phyloP scores from a whole-genome alignment of 2,797 vertebrate species.

The Aplochiton taeniatus region DNA sequence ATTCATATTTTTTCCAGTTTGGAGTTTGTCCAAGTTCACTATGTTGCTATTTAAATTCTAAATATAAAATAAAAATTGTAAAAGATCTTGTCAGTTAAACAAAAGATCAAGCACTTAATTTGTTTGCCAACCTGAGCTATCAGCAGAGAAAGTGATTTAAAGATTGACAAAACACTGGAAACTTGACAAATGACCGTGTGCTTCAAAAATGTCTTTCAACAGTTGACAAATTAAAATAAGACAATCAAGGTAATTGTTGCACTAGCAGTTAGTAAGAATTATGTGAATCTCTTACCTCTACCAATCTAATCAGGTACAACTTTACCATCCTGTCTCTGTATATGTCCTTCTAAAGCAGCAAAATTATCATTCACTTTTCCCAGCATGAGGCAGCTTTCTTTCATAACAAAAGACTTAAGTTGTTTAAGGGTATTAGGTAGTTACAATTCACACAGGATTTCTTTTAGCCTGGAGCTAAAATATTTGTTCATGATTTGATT shows the following conservation, averaged over 20 bases:
- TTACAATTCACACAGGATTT: constrained; percentile 35
- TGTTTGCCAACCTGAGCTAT: constrained; percentile 70
- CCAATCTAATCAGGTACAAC: constrained; percentile 35
- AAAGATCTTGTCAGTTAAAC: constrained; percentile 91
- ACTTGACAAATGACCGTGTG: constrained; percentile 47
- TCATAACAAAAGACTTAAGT: constrained; percentile 16
- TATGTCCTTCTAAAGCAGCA: constrained; percentile 11
- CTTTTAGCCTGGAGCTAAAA: constrained; percentile 51
- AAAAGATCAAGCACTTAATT: constrained; percentile 80
- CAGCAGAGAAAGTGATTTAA: constrained; percentile 60
- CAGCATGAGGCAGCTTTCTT: constrained; percentile 32
- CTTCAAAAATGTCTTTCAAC: constrained; percentile 66
- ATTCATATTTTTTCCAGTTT: constrained; percentile 53
- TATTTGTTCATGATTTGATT: too few relatives aligned
- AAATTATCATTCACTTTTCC: constrained; percentile 22
- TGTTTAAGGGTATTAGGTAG: constrained; percentile 30
- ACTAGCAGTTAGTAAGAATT: constrained; percentile 43
- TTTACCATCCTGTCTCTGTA: constrained; percentile 20
- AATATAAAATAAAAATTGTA: constrained; percentile 85
- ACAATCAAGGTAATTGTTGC: constrained; percentile 41
- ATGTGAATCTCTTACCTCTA: constrained; percentile 37
- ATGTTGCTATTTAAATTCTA: constrained; percentile 69
- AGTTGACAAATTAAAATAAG: constrained; percentile 52
- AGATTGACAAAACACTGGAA: constrained; percentile 53
- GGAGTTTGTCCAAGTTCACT: constrained; percentile 58